phyloP scores from a whole-genome alignment of 2,888 invertebrate species.

The Drosophila lutescens region DNA sequence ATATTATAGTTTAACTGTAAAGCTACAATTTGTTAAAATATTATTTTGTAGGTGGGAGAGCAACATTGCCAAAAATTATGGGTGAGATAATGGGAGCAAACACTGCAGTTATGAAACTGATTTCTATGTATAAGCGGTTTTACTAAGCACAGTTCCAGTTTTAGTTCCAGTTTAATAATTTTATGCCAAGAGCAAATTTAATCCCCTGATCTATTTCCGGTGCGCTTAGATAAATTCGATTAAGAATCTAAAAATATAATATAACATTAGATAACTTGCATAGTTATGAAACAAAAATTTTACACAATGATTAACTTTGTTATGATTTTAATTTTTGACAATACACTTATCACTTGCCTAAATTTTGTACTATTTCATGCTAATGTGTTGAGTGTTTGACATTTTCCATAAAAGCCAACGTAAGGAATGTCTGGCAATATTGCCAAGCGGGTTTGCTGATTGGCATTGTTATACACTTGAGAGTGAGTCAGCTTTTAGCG shows the following conservation, averaged over 20 bases:
- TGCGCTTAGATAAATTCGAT: neutral
- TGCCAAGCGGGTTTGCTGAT: neutral
- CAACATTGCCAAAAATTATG: neutral
- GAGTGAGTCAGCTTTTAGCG: conserved; percentile 23
- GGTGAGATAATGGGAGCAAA: neutral
- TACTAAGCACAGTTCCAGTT: conserved; percentile 13
- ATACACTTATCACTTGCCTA: neutral
- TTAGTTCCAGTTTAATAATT: conserved; percentile 26
- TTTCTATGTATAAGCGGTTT: neutral
- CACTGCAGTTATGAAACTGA: neutral
- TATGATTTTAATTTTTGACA: neutral
- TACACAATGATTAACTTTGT: no score
- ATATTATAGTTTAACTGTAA: neutral
- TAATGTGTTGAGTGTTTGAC: conserved; percentile 28
- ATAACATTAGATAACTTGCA: no score
- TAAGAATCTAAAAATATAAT: no score
- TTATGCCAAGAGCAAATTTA: conserved; percentile 12
- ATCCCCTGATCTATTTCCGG: conserved; percentile 33
- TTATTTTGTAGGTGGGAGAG: neutral
- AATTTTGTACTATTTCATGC: neutral
- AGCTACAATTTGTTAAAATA: neutral
- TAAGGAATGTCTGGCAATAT: conserved; percentile 8
- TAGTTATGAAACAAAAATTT: no score
- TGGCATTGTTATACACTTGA: conserved; percentile 11
- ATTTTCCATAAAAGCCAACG: conserved; percentile 18